Evolutionary conservation across 1,140 invertebrate genomes (phyloP).

Genomic region (Ostrea edulis): DNA sequence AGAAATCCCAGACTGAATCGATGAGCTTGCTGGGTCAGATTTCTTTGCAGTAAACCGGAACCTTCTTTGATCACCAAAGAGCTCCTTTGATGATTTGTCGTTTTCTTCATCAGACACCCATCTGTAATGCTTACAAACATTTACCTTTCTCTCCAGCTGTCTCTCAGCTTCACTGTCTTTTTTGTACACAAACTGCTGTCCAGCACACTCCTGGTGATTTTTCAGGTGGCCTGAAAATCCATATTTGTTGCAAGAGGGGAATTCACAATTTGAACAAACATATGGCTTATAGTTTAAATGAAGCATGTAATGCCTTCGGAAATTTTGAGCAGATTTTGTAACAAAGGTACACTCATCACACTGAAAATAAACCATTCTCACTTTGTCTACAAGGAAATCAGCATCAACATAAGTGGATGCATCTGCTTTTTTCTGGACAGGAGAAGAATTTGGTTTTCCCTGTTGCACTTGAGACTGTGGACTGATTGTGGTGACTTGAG

Average conservation of each 20-base stretch:
- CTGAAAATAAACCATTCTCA: slow-evolving; percentile 21
- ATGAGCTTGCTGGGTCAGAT: not conserved
- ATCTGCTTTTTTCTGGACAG: slow-evolving; percentile 32
- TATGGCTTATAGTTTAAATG: slow-evolving; percentile 41
- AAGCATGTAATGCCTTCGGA: slow-evolving; percentile 36
- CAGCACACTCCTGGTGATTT: not conserved
- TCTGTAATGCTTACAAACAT: slow-evolving; percentile 1
- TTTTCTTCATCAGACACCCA: slow-evolving; percentile 31
- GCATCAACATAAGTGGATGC: not conserved
- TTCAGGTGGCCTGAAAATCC: slow-evolving; percentile 9
- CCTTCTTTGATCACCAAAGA: slow-evolving; percentile 36
- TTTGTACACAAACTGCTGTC: not conserved
- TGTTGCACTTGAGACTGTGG: not conserved
- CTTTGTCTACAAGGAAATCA: not conserved
- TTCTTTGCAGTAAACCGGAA: not conserved
- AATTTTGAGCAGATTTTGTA: slow-evolving; percentile 40
- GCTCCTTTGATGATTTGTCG: slow-evolving; percentile 23
- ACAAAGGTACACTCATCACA: slow-evolving; percentile 35
- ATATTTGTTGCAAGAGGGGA: slow-evolving; percentile 35
- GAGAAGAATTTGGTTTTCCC: slow-evolving; percentile 1
- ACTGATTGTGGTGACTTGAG: not conserved
- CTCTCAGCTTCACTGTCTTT: slow-evolving; percentile 23
- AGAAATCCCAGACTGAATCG: not conserved
- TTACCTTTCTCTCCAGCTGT: not conserved
- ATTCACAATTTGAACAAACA: not conserved